Evolutionary conservation across 2,113 vertebrate species (phyloP).

Genomic region (Cryptotis parvus): DNA sequence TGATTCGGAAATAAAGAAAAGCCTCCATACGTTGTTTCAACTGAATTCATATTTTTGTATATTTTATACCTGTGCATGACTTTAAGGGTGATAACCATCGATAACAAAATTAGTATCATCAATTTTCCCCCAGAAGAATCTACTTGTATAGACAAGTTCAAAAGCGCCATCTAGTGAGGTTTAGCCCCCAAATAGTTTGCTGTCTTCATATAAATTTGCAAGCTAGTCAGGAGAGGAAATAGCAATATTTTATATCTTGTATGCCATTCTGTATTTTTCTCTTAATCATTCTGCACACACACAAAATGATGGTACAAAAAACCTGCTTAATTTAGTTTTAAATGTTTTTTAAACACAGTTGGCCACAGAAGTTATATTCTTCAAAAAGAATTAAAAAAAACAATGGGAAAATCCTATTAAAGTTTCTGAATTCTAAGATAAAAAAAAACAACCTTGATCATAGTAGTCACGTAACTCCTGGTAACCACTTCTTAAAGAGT

Average conservation of each 20-base stretch:
- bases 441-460: not conserved
- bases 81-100: conserved; percentile 6
- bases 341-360: conserved; percentile 32
- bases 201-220: not conserved
- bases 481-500: conserved; percentile 9
- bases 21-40: conserved; percentile 2
- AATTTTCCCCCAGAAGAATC: not conserved
- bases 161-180: conserved; percentile 46
- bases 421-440: conserved; percentile 18
- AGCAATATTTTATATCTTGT: not conserved
- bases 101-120: not conserved
- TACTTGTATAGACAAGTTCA: conserved; percentile 14
- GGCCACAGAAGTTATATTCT: not conserved
- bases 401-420: conserved; percentile 21
- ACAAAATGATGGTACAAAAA: not conserved
- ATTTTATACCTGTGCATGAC: conserved; percentile 44
- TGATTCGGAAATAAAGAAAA: conserved; percentile 26
- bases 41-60: conserved; percentile 25
- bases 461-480: not conserved
- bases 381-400: conserved; percentile 24
- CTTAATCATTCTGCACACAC: not conserved
- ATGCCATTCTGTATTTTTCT: not conserved
- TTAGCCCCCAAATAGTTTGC: not conserved
- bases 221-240: not conserved
- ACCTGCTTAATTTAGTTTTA: conserved; percentile 20